phyloP scores from a whole-genome alignment of 2,113 vertebrate genomes.

The Xyliphius kryptos region DNA sequence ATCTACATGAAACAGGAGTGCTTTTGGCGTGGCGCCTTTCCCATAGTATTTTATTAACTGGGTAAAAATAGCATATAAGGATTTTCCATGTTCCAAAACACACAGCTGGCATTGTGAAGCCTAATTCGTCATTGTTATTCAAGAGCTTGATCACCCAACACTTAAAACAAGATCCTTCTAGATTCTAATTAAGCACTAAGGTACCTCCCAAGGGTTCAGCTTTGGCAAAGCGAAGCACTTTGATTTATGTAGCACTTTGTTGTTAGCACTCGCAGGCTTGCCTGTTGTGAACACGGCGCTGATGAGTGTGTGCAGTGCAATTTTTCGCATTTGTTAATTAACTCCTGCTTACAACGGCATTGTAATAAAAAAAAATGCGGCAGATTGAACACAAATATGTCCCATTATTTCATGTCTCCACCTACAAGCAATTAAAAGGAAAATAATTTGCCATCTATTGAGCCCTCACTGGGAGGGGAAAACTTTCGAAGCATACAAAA shows the following conservation, averaged over 20 bases:
- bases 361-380: slow-evolving; percentile 41
- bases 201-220: slow-evolving; percentile 64
- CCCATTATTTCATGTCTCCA: slow-evolving; percentile 41
- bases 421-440: slow-evolving; percentile 44
- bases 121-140: slow-evolving; percentile 73
- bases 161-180: slow-evolving; percentile 75
- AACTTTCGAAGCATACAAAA: slow-evolving; percentile 36
- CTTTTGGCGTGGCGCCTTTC: slow-evolving; percentile 41
- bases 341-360: slow-evolving; percentile 51
- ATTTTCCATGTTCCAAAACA: slow-evolving; percentile 55
- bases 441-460: slow-evolving; percentile 36
- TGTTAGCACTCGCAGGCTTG: slow-evolving; percentile 61
- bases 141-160: slow-evolving; percentile 63
- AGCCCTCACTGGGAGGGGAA: slow-evolving; percentile 28
- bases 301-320: slow-evolving; percentile 58
- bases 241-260: slow-evolving; percentile 72
- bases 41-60: slow-evolving; percentile 54
- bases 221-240: slow-evolving; percentile 67
- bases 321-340: slow-evolving; percentile 67
- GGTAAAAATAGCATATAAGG: slow-evolving; percentile 43
- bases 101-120: slow-evolving; percentile 57
- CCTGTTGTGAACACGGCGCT: slow-evolving; percentile 55
- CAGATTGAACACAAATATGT: slow-evolving; percentile 40
- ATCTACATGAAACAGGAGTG: slow-evolving; percentile 30
- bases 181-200: slow-evolving; percentile 75